A percentile compares a stretch with the other conserved stretches of the same genome.
Evolutionary conservation across 2,113 vertebrate genomes (phyloP).

Genomic region (Bubalus kerabau): DNA sequence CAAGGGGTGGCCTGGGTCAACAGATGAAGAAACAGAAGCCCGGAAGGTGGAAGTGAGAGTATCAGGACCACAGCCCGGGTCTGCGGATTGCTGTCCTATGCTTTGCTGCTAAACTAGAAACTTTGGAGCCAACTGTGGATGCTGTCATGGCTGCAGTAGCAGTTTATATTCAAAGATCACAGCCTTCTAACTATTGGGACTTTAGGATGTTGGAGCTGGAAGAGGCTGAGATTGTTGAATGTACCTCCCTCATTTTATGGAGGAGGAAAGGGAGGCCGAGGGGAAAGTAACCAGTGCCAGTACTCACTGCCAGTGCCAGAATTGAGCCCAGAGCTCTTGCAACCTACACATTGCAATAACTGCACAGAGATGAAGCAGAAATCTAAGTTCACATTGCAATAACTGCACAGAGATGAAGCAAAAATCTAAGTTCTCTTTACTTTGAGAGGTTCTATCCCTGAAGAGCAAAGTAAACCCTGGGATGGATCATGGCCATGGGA

Average conservation of each 20-base stretch:
- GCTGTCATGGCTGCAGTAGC: not conserved
- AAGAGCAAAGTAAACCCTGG: not conserved
- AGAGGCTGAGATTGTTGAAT: not conserved
- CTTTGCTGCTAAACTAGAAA: not conserved
- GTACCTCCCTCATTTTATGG: not conserved
- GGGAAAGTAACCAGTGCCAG: not conserved
- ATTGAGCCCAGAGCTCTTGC: not conserved
- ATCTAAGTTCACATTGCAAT: not conserved
- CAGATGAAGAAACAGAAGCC: not conserved
- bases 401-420: not conserved
- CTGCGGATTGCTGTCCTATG: not conserved
- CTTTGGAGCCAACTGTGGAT: no score
- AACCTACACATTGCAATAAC: not conserved
- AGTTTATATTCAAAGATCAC: not conserved
- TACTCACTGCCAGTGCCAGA: not conserved
- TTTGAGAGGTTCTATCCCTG: not conserved
- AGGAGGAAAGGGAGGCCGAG: not conserved
- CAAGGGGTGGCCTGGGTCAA: not conserved
- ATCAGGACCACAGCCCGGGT: not conserved
- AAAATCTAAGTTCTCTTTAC: not conserved
- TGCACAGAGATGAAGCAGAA: not conserved
- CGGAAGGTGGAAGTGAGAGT: not conserved
- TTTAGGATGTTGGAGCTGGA: not conserved
- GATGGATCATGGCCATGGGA: not conserved
- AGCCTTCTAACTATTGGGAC: not conserved